phyloP scores from a whole-genome alignment of 2,797 vertebrate species.

The Gallinago nigripennis region DNA sequence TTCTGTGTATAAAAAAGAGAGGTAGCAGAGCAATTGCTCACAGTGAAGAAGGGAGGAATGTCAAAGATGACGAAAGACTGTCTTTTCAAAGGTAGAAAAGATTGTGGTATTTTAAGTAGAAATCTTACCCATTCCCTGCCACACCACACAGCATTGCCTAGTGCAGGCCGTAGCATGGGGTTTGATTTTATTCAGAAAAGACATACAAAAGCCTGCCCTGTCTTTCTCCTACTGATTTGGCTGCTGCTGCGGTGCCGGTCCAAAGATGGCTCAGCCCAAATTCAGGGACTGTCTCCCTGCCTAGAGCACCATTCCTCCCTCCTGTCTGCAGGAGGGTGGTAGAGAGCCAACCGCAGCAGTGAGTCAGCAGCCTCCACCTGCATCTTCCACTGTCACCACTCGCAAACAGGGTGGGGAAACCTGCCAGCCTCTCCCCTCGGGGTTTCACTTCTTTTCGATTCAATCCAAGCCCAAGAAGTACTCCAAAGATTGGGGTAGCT shows the following conservation, averaged over 20 bases:
- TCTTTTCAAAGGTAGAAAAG: background rate
- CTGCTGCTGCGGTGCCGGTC: background rate
- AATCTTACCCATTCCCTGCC: background rate
- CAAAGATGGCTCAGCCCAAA: background rate
- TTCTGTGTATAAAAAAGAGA: background rate
- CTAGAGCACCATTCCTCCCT: background rate
- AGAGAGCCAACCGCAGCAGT: background rate
- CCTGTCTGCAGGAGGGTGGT: background rate
- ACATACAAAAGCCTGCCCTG: background rate
- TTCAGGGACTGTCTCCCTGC: background rate
- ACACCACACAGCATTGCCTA: accelerated
- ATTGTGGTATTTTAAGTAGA: background rate
- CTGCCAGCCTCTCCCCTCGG: background rate
- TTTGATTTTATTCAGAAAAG: background rate
- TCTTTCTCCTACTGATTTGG: background rate
- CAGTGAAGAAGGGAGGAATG: background rate
- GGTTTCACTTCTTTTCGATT: background rate
- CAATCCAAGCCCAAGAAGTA: background rate
- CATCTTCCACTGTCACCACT: background rate
- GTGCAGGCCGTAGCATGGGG: background rate
- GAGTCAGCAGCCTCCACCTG: background rate
- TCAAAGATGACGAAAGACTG: background rate
- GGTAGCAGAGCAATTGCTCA: background rate
- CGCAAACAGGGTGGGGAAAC: background rate
- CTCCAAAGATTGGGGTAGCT: background rate